Conservation (phyloP, 2,113 vertebrate genomes). For the Lagenorhynchus albirostris region DNA sequence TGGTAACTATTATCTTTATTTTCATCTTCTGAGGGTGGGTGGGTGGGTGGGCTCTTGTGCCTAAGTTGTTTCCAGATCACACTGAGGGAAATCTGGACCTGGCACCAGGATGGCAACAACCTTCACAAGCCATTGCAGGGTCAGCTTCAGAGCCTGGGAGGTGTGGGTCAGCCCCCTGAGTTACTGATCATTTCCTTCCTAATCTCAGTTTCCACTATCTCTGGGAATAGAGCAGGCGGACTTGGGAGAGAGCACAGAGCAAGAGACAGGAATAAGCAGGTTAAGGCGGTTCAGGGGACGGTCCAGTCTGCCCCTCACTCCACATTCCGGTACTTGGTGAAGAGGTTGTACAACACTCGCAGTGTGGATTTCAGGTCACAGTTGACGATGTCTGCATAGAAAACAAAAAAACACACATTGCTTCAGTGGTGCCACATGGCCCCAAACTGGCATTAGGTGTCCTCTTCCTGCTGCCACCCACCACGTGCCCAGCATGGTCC, state of each 20-base stretch:
- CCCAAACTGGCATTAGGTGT: background rate
- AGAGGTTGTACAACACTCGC: constrained; percentile 97
- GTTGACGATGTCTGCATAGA: constrained; percentile 94
- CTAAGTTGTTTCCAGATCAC: background rate
- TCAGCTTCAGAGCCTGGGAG: background rate
- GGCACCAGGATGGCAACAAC: background rate
- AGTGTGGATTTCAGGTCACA: constrained; percentile 97
- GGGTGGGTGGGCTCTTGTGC: background rate
- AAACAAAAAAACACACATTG: constrained; percentile 33
- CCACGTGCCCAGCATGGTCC: background rate
- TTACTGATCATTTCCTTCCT: constrained; percentile 19
- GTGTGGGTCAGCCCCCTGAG: background rate
- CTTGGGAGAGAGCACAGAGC: constrained; percentile 13
- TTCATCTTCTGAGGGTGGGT: background rate
- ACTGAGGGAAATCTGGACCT: background rate
- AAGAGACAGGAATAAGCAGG: constrained; percentile 23
- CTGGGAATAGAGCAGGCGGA: background rate
- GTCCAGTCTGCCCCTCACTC: constrained; percentile 78
- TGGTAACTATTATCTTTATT: background rate
- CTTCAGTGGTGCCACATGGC: background rate
- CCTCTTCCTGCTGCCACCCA: background rate
- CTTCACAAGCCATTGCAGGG: background rate
- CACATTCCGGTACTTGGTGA: constrained; percentile 95
- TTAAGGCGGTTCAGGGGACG: background rate
- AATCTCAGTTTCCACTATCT: background rate